These are phyloP conservation scores for Bambusicola thoracicus DNA, from an alignment of 2,113 vertebrate genomes.

Conservation along the genomic window DNA sequence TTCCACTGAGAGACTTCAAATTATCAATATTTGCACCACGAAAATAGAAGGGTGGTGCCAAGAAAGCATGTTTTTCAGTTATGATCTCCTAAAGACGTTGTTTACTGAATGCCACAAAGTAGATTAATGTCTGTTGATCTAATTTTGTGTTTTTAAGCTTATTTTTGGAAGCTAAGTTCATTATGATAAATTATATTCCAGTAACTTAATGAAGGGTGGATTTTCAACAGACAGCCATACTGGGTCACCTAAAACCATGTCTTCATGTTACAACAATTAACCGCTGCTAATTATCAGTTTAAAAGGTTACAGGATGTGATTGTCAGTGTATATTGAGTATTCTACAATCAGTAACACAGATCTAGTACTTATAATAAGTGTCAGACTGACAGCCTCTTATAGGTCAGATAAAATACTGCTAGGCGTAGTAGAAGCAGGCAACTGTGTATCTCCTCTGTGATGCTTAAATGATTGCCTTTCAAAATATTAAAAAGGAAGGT, in stretches of 20 bases:
- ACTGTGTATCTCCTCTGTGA: not conserved
- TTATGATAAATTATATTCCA: slow-evolving; percentile 50
- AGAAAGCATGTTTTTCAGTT: slow-evolving; percentile 72
- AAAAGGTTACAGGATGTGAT: slow-evolving; percentile 38
- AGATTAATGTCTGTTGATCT: slow-evolving; percentile 73
- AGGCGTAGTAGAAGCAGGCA: slow-evolving; percentile 19
- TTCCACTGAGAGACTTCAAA: slow-evolving; percentile 86
- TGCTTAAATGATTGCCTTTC: slow-evolving; percentile 42
- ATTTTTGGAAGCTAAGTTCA: slow-evolving; percentile 67
- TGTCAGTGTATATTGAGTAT: slow-evolving; percentile 56
- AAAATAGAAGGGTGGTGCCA: slow-evolving; percentile 78
- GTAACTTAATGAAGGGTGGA: slow-evolving; percentile 29
- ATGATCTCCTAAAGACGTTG: slow-evolving; percentile 66
- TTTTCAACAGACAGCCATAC: slow-evolving; percentile 16
- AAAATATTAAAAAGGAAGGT: slow-evolving; percentile 58
- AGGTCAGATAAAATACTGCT: slow-evolving; percentile 57
- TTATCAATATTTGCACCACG: slow-evolving; percentile 88
- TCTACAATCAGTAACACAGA: slow-evolving; percentile 48
- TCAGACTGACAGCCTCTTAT: slow-evolving; percentile 43
- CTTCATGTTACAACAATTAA: slow-evolving; percentile 44
- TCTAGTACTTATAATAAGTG: slow-evolving; percentile 53
- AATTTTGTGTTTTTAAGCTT: slow-evolving; percentile 73
- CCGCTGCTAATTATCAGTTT: slow-evolving; percentile 40
- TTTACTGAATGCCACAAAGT: slow-evolving; percentile 66
- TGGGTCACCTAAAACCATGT: slow-evolving; percentile 18